Percentiles rank a stretch among this genome's conserved stretches.
Evolutionary conservation across 2,113 vertebrate species (phyloP).

Genomic region (Gnathonemus longibarbis): DNA sequence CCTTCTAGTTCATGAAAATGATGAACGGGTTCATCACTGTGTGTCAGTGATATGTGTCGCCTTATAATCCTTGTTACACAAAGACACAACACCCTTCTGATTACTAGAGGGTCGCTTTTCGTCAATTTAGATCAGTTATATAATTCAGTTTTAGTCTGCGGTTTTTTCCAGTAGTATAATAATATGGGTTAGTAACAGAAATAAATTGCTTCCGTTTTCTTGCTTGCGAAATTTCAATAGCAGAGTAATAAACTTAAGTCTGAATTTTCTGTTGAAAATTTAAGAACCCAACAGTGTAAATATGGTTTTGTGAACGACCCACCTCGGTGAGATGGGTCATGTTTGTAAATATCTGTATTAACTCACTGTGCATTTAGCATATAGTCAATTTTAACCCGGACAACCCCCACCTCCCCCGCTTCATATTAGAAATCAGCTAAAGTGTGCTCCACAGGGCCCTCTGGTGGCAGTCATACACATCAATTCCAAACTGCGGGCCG

Average conservation of each 20-base stretch:
- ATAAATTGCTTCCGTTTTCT: fast-evolving
- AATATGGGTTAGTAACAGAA: too few relatives aligned
- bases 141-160: fast-evolving
- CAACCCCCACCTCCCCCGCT: not conserved
- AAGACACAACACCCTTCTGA: slow-evolving; percentile 20
- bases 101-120: not conserved
- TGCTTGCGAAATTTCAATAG: too few relatives aligned
- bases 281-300: not conserved
- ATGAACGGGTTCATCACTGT: slow-evolving; percentile 1
- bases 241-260: fast-evolving
- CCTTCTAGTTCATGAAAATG: slow-evolving; percentile 21
- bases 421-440: not conserved
- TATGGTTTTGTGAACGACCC: not conserved
- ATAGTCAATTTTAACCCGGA: not conserved
- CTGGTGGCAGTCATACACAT: not conserved
- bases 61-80: slow-evolving; percentile 14
- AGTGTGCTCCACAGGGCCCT: not conserved
- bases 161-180: fast-evolving
- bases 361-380: not conserved
- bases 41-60: slow-evolving; percentile 10
- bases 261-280: not conserved
- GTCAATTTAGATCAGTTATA: fast-evolving
- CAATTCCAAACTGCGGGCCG: not conserved
- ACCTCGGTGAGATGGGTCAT: not conserved
- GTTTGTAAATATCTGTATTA: not conserved